Percentiles rank a stretch among this genome's conserved stretches.
Conservation (phyloP, 2,888 invertebrate genomes). For the Ormyrus nitidulus region DNA sequence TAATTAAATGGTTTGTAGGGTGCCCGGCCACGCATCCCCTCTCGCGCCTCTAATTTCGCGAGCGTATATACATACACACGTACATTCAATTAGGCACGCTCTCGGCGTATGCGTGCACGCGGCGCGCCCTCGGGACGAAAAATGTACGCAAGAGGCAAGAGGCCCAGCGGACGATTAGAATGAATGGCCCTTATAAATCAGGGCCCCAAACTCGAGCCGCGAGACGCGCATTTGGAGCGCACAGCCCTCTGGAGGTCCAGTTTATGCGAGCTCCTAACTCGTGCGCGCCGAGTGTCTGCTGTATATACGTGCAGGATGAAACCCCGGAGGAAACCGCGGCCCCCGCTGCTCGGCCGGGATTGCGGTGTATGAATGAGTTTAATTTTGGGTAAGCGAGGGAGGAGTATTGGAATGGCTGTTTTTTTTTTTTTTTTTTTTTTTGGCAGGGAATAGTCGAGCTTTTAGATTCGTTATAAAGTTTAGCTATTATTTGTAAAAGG, state of each 20-base stretch:
- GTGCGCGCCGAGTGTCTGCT: too few species aligned
- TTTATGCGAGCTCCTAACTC: slow-evolving; percentile 1
- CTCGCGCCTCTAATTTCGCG: slow-evolving; percentile 30
- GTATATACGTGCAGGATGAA: too few species aligned
- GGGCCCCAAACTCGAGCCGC: slow-evolving; percentile 33
- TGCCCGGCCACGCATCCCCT: slow-evolving; percentile 5
- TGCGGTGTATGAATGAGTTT: too few species aligned
- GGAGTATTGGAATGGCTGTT: background rate
- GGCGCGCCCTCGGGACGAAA: slow-evolving; percentile 5
- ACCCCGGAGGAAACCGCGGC: too few species aligned
- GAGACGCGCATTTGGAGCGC: too few species aligned
- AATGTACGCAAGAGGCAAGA: background rate
- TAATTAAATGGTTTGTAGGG: slow-evolving; percentile 55
- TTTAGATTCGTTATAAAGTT: too few species aligned
- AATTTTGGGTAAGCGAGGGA: too few species aligned
- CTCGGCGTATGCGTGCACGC: background rate
- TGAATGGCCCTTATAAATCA: slow-evolving; percentile 64
- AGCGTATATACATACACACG: background rate
- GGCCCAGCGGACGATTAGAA: slow-evolving; percentile 61
- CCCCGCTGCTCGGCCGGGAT: too few species aligned
- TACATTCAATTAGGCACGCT: slow-evolving; percentile 49
- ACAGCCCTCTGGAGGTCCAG: background rate
- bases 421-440: background rate
- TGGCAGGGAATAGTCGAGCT: too few species aligned
- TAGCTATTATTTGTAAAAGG: too few species aligned